Evolutionary conservation across 2,888 invertebrate species (phyloP), one percentile per base, ranked within the genome.

Genomic region (Aporophyla nigra): DNA sequence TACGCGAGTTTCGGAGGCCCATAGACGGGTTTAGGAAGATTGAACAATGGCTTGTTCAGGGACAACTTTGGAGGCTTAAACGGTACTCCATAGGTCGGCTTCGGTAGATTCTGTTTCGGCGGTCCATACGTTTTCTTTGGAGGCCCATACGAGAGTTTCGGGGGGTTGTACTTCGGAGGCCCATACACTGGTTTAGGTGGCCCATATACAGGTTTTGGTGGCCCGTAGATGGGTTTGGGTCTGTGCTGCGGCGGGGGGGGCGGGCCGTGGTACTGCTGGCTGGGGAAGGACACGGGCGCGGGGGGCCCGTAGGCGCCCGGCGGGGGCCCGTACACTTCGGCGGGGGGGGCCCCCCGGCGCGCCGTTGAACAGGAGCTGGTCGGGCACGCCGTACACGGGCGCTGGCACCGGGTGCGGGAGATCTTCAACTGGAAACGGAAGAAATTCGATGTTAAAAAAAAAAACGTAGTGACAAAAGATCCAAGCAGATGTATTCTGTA

Each of bases 311-410:
- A 97, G 0, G 96, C 93, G 19, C 96, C 93, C 0, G 95, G 94
- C 0, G 96, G 96, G 0, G 95, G 85, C 0, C 97, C 97, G 86
- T 97, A 97, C 0, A 96, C 93, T 14, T 96, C 93, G 0, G 95
- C 93, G 0, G 96, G 95, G 95, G 94, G 0, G 95, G 83, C 5
- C 33, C 33, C 33, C 33, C 33, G 1, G 33, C 33, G 2, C 12
- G 1, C 94, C 92, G 14, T 91, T 88, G 83, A 91, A 91, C 66
- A 89, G 91, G 74, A 95, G 94, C 65, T 94, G 91, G 80, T 97
- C 96, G 7, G 97, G 97, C 0, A 97, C 97, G 72, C 97, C 97
- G 89, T 97, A 97, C 0, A 97, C 95, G 27, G 97, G 97, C 4
- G 96, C 94, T 2, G 97, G 97, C 2, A 96, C 94, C 5, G 97